phyloP scores from a whole-genome alignment of 2,113 vertebrate species.

The Cephalopholis sonnerati region DNA sequence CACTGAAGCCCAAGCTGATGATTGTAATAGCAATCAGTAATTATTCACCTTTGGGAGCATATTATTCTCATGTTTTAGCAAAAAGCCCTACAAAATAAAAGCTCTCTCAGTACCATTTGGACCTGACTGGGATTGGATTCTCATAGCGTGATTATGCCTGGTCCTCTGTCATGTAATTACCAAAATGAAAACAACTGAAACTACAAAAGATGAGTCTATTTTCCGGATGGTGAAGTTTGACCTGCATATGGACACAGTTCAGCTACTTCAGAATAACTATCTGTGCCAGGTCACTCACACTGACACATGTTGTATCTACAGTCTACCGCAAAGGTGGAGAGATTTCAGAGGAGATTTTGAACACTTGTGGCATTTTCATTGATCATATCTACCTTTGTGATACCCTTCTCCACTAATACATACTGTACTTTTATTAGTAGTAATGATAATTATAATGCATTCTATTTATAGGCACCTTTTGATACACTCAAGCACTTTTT shows the following conservation, averaged over 20 bases:
- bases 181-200: constrained; percentile 26
- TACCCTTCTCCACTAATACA: background rate
- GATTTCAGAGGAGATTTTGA: constrained; percentile 13
- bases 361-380: background rate
- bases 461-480: no score
- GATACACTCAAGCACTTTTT: no score
- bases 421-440: background rate
- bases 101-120: constrained; percentile 9
- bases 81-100: constrained; percentile 18
- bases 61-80: constrained; percentile 12
- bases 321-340: background rate
- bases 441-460: no score
- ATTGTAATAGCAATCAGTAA: constrained; percentile 35
- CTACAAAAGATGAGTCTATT: constrained; percentile 5
- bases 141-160: constrained; percentile 17
- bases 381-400: background rate
- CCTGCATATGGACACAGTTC: constrained; percentile 5
- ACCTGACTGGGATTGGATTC: background rate
- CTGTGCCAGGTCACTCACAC: background rate
- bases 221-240: background rate
- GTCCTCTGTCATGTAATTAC: constrained; percentile 14
- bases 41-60: constrained; percentile 23
- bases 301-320: background rate
- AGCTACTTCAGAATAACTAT: background rate
- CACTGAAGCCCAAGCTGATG: background rate